Percentiles rank a stretch among this genome's conserved stretches.
Conservation (phyloP, 2,113 vertebrate species). For the Solea solea region DNA sequence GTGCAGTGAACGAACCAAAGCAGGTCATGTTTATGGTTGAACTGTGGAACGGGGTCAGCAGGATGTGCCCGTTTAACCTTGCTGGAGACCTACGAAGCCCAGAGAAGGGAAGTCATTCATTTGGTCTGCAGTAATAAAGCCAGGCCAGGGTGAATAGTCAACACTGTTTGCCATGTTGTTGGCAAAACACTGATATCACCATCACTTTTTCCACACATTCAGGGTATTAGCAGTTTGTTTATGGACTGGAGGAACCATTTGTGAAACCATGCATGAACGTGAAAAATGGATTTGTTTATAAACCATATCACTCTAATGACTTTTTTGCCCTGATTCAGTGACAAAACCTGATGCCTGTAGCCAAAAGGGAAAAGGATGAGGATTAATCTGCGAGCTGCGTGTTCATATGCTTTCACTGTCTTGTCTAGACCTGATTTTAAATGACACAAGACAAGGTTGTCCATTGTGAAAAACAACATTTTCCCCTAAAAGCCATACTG, state of each 20-base stretch:
- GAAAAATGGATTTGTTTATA: conserved; percentile 72
- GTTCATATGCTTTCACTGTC: conserved; percentile 49
- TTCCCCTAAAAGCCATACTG: conserved; percentile 62
- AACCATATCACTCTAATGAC: conserved; percentile 62
- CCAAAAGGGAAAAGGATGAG: conserved; percentile 24
- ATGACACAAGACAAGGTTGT: conserved; percentile 61
- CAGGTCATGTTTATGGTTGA: conserved; percentile 56
- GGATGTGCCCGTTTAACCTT: conserved; percentile 69
- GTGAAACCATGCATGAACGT: conserved; percentile 67
- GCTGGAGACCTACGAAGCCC: conserved; percentile 28
- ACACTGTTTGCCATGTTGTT: conserved; percentile 38
- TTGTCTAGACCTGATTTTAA: conserved; percentile 62
- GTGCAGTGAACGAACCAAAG: conserved; percentile 11
- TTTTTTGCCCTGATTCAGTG: conserved; percentile 51
- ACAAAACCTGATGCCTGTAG: conserved; percentile 50
- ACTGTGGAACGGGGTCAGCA: conserved; percentile 56
- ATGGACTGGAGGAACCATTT: conserved; percentile 55
- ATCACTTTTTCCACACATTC: conserved; percentile 37
- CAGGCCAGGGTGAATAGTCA: conserved; percentile 25
- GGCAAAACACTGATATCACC: conserved; percentile 33
- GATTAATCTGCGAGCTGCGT: conserved; percentile 39
- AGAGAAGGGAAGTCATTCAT: conserved; percentile 69
- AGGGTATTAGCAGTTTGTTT: conserved; percentile 30
- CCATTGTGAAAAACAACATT: conserved; percentile 47
- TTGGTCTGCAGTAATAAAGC: conserved; percentile 51